Conservation (phyloP, 2,888 invertebrate species). For the Heliconius aoede region DNA sequence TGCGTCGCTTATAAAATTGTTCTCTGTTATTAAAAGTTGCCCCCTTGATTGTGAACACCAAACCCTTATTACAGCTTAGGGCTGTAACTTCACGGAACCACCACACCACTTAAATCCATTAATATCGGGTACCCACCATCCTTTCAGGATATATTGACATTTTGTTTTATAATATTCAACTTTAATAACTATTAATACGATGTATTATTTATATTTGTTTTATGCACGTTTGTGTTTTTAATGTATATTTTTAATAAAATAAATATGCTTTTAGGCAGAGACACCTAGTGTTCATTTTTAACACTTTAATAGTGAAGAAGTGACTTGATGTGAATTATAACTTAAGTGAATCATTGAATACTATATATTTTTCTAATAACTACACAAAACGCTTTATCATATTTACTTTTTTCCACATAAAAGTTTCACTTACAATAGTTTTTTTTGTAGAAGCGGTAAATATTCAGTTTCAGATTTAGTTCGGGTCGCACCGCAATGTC, state of each 20-base stretch:
- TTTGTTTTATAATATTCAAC: constrained; percentile 17
- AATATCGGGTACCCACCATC: constrained; percentile 73
- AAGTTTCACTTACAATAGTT: constrained; percentile 1
- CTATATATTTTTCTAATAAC: neutral
- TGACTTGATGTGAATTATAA: neutral
- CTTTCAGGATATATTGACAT: constrained; percentile 50
- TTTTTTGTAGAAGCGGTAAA: constrained; percentile 8
- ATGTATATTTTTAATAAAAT: neutral
- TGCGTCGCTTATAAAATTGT: constrained; percentile 61
- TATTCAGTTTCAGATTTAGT: constrained; percentile 35
- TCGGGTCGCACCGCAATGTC: constrained; percentile 36
- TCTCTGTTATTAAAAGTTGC: constrained; percentile 74
- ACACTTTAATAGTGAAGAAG: no score
- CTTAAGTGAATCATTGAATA: no score
- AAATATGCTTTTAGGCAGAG: no score
- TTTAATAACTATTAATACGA: neutral
- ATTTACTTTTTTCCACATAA: neutral
- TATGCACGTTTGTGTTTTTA: neutral
- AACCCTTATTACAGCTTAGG: constrained; percentile 67
- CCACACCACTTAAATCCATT: constrained; percentile 72
- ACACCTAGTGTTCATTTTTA: no score
- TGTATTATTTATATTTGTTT: neutral
- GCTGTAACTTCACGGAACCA: constrained; percentile 52
- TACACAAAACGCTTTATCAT: neutral
- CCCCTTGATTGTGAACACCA: constrained; percentile 72